Evolutionary conservation across 1,140 invertebrate species (phyloP), one percentile per base, ranked within the genome.

Genomic region (Leptopilina clavipes): DNA sequence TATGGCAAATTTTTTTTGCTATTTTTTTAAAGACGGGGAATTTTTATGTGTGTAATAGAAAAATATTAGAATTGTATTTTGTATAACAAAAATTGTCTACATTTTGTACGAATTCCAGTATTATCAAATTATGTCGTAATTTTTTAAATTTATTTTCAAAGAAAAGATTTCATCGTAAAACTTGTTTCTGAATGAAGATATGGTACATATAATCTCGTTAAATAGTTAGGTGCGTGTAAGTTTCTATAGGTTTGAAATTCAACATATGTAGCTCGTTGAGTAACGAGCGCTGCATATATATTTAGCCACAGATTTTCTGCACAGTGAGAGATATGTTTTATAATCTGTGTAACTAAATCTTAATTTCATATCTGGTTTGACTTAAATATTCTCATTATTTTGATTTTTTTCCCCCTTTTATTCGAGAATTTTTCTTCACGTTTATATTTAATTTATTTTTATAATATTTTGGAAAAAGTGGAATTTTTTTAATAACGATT

Each of bases 251-350:
- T n/a, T 44, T 44, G 43, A 44, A 9, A 17, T 52, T 17, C 48
- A 17, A 52, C 48, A 17, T 52, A 52, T n/a, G 8, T 48, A 48
- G 45, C 14, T 48, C 45, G 48, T 17, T 17, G n/a, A 52, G 48
- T 52, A 52, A 52, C 48, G 48, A 52, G 48, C 14, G 45, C 5
- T 48, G 45, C 45, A n/a, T n/a, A 31, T 31, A 52, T 52, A 52
- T 52, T 52, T 52, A 52, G 48, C n/a, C n/a, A 52, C 48, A 52
- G 48, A 52, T 17, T 52, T 17, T 52, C 48, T 52, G n/a, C n/a
- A 52, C 11, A 45, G 12, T 31, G 25, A 31, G 25, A 31, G 25
- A 31, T 52, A n/a, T 17, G 8, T 52, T 52, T 17, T 52, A 45
- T 45, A 52, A 7, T n/a, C 48, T 52, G 5, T 52, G 8, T 52